Evolutionary conservation across 64 coral and sea anemone species (phyloP), one percentile per base, ranked within the genome.

Genomic region (Montipora capricornis): DNA sequence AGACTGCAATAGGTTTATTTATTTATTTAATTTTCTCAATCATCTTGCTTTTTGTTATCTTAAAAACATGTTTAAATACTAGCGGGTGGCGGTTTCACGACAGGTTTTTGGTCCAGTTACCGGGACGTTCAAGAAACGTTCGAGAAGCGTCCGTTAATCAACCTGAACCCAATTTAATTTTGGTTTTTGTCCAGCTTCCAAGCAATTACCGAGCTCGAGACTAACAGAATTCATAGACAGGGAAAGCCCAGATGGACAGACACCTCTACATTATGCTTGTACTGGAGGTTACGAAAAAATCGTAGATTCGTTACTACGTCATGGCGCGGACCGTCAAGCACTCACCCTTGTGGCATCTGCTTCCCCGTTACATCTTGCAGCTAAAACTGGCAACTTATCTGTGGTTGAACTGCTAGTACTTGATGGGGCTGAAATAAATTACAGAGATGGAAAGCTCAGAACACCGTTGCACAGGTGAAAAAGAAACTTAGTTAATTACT

Each of bases 381-480:
- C 82, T 22, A 86, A 86, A 22, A 46, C 47, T 12, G 82, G 82
- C 20, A 44, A 86, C 82, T 22, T 86, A 6, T 20, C 82, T 1
- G 9, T 45, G 82, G 82, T 86, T 19, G 64, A 86, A 48, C 82
- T 86, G 2, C 82, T 86, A 49, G 20, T 86, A 2, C 47, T 86
- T 16, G 16, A 86, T 70, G 66, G 66, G 5, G 62, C 82, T 10
- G 82, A 49, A 16, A 86, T 48, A 71, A 64, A 73, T 45, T 20
- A 8, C 46, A 71, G 64, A 16, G 47, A 86, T 71, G 82, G 82
- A 5, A 69, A 68, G 12, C 82, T 86, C 8, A 70, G 62, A 44
- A 86, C 82, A 47, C 82, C 82, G 11, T 16, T 86, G 19, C 82
- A 86, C 8, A 71, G 82, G 82, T 86, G 49, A 47, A 47, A 17